Base-by-base conservation (phyloP, 2,888 invertebrate species). In the Protodeltote pygarga region DNA sequence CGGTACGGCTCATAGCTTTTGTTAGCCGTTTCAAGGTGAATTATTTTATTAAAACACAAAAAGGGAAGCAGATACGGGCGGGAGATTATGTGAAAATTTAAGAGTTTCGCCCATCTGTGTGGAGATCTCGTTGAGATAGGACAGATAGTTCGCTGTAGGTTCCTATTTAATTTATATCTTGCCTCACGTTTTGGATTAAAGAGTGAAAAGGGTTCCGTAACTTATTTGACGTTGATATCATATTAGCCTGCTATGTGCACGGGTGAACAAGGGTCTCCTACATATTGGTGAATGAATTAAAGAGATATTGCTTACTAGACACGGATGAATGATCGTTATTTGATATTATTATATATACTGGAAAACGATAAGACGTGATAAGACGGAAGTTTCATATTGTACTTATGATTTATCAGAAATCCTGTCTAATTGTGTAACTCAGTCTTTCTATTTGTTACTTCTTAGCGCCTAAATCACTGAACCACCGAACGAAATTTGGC, bases 11-110 rank as follows among this genome's bases (percentile, higher is more conserved):
- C 81, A 79, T 82, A 79, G 83, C 81, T 79, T 80, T 82, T 77
- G 81, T 68, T 72, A 74, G 71, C 75, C 81, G 73, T 81, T 84
- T 84, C 74, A 77, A 77, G 70, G 73, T 83, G 78, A 85, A 78
- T 84, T 85, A 83, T 83, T 84, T 85, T 83, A 83, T 81, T 83
- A 80, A 83, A 83, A 83, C 76, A 80, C 73, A 81, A 78, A 81
- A 83, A 78, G 73, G 77, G 74, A 70, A 73, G 66, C 66, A 71
- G 77, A 80, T 66, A 59, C 51, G 51, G 59, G 52, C 51, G 47
- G 53, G 60, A 81, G 85, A 85, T 84, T 82, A 83, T 75, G 81
- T 81, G 81, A 75, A 70, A 84, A 84, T 83, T 82, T 80, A 77
- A 81, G 81, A 82, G 78, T 77, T 82, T 68, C 63, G 57, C 73